Conservation (phyloP, 2,888 invertebrate species). For the Zele albiditarsus region DNA sequence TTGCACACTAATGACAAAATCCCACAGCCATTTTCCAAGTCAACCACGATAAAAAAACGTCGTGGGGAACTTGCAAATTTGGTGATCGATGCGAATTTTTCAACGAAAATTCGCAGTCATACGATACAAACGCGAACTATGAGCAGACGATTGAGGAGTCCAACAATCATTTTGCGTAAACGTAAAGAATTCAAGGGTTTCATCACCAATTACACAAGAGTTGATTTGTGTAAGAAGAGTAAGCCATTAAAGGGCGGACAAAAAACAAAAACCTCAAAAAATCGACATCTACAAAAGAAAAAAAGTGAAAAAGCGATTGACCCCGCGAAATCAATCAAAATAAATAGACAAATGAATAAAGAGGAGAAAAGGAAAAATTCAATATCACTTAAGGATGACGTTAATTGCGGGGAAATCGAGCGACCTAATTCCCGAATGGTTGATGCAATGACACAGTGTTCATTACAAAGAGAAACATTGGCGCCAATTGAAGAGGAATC, state of each 20-base stretch:
- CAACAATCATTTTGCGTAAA: conserved; percentile 45
- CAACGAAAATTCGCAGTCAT: conserved; percentile 58
- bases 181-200: conserved; percentile 31
- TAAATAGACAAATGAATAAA: neutral
- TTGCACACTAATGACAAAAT: conserved; percentile 31
- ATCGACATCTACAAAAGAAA: conserved; percentile 19
- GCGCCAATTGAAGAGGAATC: conserved; percentile 47
- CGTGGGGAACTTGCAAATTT: conserved; percentile 65
- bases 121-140: conserved; percentile 36
- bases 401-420: conserved; percentile 29
- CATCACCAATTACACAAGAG: conserved; percentile 28
- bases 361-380: neutral
- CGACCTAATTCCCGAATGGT: conserved; percentile 50
- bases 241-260: conserved; percentile 24
- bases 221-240: conserved; percentile 43
- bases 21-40: conserved; percentile 44
- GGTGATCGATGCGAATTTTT: conserved; percentile 65
- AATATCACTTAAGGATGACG: neutral
- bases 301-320: conserved; percentile 16
- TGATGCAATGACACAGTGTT: conserved; percentile 63
- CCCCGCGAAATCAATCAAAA: neutral
- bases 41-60: conserved; percentile 53
- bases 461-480: conserved; percentile 47
- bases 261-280: conserved; percentile 31
- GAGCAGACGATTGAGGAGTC: conserved; percentile 56